Conservation (phyloP, 2,888 invertebrate genomes). For the Pogonocherus hispidulus region DNA sequence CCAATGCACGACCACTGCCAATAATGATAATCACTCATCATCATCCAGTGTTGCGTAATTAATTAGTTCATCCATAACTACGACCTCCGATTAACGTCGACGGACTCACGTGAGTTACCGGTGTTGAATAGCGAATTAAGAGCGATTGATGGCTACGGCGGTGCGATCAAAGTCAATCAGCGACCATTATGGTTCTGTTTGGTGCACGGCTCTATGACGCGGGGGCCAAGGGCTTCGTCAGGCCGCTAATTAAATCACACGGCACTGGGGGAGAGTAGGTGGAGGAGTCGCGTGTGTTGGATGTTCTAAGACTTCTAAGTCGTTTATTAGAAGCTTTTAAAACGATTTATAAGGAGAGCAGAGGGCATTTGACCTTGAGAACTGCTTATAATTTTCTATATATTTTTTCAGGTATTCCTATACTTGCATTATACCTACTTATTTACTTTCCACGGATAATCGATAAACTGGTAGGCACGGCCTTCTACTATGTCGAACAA, state of each 20-base stretch:
- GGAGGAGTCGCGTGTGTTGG: not conserved
- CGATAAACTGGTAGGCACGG: too few species aligned
- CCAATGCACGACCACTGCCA: not conserved
- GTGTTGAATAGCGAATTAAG: constrained; percentile 62
- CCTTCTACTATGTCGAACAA: too few species aligned
- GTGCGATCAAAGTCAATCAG: constrained; percentile 64
- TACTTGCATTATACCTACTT: too few species aligned
- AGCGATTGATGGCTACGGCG: constrained; percentile 61
- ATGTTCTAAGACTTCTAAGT: too few species aligned
- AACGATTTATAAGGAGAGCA: not conserved
- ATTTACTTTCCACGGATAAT: too few species aligned
- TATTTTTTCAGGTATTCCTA: too few species aligned
- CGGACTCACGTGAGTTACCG: constrained; percentile 41
- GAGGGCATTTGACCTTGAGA: too few species aligned
- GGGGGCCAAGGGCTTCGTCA: constrained; percentile 40
- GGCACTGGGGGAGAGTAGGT: not conserved
- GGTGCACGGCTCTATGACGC: constrained; percentile 18
- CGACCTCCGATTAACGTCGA: constrained; percentile 42
- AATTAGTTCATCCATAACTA: constrained; percentile 55
- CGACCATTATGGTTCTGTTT: constrained; percentile 56
- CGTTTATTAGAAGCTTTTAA: too few species aligned
- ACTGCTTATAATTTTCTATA: too few species aligned
- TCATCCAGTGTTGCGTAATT: constrained; percentile 24
- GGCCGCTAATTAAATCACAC: constrained; percentile 50
- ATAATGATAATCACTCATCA: constrained; percentile 18